Evolutionary conservation across 2,888 invertebrate genomes (phyloP).

Genomic region (Amphipoea oculea): DNA sequence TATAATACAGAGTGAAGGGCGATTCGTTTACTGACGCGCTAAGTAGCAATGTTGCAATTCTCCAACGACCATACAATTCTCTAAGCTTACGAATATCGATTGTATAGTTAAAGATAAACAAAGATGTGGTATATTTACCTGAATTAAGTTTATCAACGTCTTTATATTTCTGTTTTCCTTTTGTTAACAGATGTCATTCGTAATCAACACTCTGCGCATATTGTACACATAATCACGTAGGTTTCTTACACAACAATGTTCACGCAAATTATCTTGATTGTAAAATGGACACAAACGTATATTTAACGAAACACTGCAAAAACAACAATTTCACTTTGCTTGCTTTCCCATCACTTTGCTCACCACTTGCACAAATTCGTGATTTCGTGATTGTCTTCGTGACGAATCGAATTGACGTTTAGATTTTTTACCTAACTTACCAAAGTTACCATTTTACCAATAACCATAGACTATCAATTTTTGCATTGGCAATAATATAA

Average conservation of each 20-base stretch:
- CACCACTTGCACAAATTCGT: slow-evolving; percentile 64
- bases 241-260: slow-evolving; percentile 76
- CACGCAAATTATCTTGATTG: slow-evolving; percentile 70
- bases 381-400: slow-evolving; percentile 63
- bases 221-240: slow-evolving; percentile 83
- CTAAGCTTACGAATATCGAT: slow-evolving; percentile 31
- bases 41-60: slow-evolving; percentile 50
- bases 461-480: slow-evolving; percentile 43
- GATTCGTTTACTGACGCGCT: slow-evolving; percentile 71
- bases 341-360: slow-evolving; percentile 72
- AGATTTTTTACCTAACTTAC: slow-evolving; percentile 17
- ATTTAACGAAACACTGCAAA: slow-evolving; percentile 73
- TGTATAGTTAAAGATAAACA: slow-evolving; percentile 16
- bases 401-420: slow-evolving; percentile 56
- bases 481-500: slow-evolving; percentile 19
- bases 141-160: slow-evolving; percentile 64
- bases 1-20: slow-evolving; percentile 81
- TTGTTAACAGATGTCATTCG: slow-evolving; percentile 88
- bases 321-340: slow-evolving; percentile 72
- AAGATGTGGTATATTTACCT: slow-evolving; percentile 74
- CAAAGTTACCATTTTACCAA: slow-evolving; percentile 4
- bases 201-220: slow-evolving; percentile 88
- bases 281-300: slow-evolving; percentile 71
- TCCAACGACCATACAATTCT: too few species aligned
- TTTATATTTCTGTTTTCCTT: slow-evolving; percentile 82